Evolutionary conservation across 2,888 invertebrate genomes (phyloP), one percentile per base, ranked within the genome.

Genomic region (Agonopterix arenella): DNA sequence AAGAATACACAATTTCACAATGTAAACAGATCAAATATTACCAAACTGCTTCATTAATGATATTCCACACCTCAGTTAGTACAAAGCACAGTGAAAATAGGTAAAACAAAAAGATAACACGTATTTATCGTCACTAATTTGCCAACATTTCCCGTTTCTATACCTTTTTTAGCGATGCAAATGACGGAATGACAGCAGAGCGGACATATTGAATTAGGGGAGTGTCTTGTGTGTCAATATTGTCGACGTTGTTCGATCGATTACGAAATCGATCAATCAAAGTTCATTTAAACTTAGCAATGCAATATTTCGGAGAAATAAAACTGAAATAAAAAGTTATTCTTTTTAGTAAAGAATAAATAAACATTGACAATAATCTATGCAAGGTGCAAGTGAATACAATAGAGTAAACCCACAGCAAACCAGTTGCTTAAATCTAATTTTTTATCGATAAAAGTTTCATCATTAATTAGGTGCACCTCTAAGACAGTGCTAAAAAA

Each of bases 121-220:
- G 79, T 80, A 81, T 76, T 67, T 76, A 76, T 75, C 76, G 72
- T 66, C 72, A 73, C 59, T 73, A 84, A 82, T 81, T 84, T 80
- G 84, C 86, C 85, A 86, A 86, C 80, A 84, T 81, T 83, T 84
- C 49, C 77, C 80, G 68, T 72, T 74, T 76, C 73, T 73, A 61
- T 70, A 70, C 75, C 76, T 80, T 84, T 82, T 83, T 80, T 77
- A 78, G 74, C 76, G 68, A 63, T 62, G 48, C 51, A 45, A 51
- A 45, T 54, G 57, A 50, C 49, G 48, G 66, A 62, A 28, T 28
- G 28, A 28, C 28, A 28, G 28, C 28, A 28, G 28, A 18, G 28
- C 70, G 64, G 73, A 72, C 74, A 73, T 73, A 59, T 74, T 74
- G 66, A 62, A 58, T 57, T 50, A 55, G 54, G 11, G 45, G n/a